Evolutionary conservation across 2,888 invertebrate genomes (phyloP).

Genomic region (Euspilapteryx auroguttella): DNA sequence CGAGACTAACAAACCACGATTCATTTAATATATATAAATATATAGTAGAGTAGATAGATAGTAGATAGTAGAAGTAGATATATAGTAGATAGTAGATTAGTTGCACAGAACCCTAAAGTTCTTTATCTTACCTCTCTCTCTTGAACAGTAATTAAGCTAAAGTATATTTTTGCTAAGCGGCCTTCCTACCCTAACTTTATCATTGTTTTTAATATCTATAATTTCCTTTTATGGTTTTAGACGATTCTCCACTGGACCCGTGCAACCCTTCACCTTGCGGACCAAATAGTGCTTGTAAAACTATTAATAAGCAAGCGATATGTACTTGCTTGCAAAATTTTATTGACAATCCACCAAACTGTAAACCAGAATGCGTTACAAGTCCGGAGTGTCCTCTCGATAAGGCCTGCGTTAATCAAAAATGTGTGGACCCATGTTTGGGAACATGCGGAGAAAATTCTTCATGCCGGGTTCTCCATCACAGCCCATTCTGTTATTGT

Average conservation of each 20-base stretch:
- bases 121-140: too few relatives aligned
- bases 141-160: too few relatives aligned
- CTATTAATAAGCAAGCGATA: constrained; percentile 64
- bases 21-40: too few relatives aligned
- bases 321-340: constrained; percentile 72
- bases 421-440: constrained; percentile 80
- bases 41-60: too few relatives aligned
- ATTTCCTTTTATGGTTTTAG: too few relatives aligned
- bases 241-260: constrained; percentile 58
- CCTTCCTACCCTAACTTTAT: too few relatives aligned
- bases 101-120: too few relatives aligned
- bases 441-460: constrained; percentile 73
- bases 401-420: constrained; percentile 75
- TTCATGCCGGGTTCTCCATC: constrained; percentile 69
- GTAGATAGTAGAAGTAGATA: too few relatives aligned
- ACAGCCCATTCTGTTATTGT: constrained; percentile 75
- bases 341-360: constrained; percentile 74
- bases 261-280: constrained; percentile 81
- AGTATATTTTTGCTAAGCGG: too few relatives aligned
- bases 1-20: too few relatives aligned
- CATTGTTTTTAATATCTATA: too few relatives aligned
- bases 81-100: too few relatives aligned
- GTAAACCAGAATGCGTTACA: constrained; percentile 77
- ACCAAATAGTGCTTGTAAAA: constrained; percentile 71
- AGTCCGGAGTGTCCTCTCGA: constrained; percentile 79